Evolutionary conservation across 2,797 vertebrate genomes (phyloP).

Genomic region (Scolopax bukidnonensis): DNA sequence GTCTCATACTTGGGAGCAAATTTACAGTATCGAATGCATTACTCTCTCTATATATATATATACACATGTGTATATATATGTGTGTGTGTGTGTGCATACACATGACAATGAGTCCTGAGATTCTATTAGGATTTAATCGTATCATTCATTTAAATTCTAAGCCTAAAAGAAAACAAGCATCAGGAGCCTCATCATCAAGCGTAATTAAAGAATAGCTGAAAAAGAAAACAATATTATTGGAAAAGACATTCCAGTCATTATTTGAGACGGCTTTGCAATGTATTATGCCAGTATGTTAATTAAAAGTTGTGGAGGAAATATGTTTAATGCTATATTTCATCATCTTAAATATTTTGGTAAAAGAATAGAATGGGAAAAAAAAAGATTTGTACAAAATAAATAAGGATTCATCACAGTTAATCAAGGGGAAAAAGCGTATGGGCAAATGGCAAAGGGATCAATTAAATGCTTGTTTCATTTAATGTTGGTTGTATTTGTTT

Average conservation of each 20-base stretch:
- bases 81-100: background rate
- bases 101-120: background rate
- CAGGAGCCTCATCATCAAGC: background rate
- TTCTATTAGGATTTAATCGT: background rate
- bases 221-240: background rate
- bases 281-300: background rate
- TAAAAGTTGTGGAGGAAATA: background rate
- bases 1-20: background rate
- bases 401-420: background rate
- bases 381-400: background rate
- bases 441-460: background rate
- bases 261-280: background rate
- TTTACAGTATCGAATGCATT: background rate
- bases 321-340: background rate
- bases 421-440: background rate
- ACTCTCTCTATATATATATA: background rate
- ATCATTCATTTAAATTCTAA: background rate
- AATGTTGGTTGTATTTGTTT: background rate
- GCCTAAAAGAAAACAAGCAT: background rate
- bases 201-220: background rate
- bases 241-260: background rate
- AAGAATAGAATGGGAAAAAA: background rate
- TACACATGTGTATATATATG: rapidly evolving
- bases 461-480: background rate
- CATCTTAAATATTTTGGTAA: background rate